Conservation (phyloP, 2,113 vertebrate genomes). For the Chionodraco myersi region DNA sequence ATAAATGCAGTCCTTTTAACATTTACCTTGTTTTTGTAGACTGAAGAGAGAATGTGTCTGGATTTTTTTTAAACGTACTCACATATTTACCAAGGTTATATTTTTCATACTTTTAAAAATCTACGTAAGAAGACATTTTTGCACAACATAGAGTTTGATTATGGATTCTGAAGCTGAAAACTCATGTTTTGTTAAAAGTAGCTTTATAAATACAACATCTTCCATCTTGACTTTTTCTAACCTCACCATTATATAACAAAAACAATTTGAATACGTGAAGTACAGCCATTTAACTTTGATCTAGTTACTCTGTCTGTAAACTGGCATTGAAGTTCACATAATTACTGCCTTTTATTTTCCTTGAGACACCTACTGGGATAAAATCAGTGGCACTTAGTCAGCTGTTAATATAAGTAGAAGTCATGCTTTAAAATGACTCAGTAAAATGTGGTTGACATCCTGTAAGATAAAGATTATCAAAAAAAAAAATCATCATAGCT, state of each 20-base stretch:
- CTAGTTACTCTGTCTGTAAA: not conserved
- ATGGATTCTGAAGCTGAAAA: not conserved
- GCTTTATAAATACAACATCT: not conserved
- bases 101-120: too few relatives aligned
- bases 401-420: not conserved
- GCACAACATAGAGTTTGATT: not conserved
- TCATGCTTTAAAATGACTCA: not conserved
- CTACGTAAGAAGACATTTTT: not conserved
- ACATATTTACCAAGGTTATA: too few relatives aligned
- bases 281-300: not conserved
- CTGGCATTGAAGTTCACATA: not conserved
- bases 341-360: not conserved
- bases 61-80: too few relatives aligned
- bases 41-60: too few relatives aligned
- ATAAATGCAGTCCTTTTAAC: too few relatives aligned
- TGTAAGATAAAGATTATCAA: not conserved
- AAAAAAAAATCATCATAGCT: too few relatives aligned
- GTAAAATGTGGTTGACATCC: not conserved
- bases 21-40: too few relatives aligned
- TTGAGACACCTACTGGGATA: not conserved
- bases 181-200: not conserved
- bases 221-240: not conserved
- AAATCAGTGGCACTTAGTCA: not conserved
- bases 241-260: not conserved
- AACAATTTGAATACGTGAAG: not conserved